A percentile compares a stretch with the other conserved stretches of the same genome.
Conservation (phyloP, 2,888 invertebrate species). For the Clanis bilineata region DNA sequence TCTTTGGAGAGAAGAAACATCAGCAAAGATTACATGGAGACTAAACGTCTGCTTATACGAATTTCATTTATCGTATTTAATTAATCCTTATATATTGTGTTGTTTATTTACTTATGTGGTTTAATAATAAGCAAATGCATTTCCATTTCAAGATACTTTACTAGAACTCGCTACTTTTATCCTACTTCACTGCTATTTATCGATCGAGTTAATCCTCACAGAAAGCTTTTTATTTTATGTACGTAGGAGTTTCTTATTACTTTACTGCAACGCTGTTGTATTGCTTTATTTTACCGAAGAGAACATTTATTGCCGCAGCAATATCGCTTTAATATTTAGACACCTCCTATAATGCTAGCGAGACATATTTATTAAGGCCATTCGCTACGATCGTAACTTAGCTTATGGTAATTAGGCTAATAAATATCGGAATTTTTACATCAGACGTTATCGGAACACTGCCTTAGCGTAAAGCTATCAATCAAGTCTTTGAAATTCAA, state of each 20-base stretch:
- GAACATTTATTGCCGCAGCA: conserved; percentile 9
- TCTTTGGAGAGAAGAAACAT: no score
- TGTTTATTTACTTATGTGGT: background rate
- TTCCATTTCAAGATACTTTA: background rate
- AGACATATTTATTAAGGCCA: conserved; percentile 33
- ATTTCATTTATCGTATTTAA: background rate
- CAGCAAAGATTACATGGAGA: background rate
- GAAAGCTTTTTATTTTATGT: background rate
- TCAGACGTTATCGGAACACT: conserved; percentile 53
- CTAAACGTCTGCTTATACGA: no score
- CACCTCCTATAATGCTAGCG: conserved; percentile 28
- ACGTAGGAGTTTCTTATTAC: conserved; percentile 1
- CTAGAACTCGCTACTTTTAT: background rate
- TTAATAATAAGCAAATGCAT: background rate
- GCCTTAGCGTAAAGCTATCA: conserved; percentile 63
- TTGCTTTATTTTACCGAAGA: conserved; percentile 2
- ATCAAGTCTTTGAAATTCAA: conserved; percentile 77
- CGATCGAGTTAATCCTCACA: conserved; percentile 6
- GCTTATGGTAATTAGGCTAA: conserved; percentile 50
- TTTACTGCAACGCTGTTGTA: background rate
- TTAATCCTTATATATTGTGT: background rate
- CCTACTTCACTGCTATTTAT: background rate
- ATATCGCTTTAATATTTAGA: conserved; percentile 20
- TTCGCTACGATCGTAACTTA: conserved; percentile 34
- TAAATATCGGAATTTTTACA: conserved; percentile 50